Evolutionary conservation across 1,140 invertebrate genomes (phyloP), one percentile per base, ranked within the genome.

Genomic region (Eumeta japonica): DNA sequence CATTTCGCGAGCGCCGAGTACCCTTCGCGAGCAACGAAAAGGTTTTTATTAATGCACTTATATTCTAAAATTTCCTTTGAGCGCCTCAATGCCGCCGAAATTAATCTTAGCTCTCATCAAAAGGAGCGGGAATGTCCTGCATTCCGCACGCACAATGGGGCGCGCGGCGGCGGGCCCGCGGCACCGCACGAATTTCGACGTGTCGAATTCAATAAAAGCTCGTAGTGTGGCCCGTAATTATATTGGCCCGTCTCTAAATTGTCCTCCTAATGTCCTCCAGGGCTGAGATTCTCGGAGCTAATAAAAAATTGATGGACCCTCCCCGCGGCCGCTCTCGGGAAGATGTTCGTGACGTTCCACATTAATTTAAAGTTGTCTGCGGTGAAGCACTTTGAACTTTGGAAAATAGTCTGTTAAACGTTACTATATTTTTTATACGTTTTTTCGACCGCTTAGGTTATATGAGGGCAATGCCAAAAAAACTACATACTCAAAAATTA

Each of bases 1-100:
- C 62, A 62, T 62, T 55, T 61, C 52, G 54, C 50, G 44, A 53
- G 54, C 51, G 55, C 56, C 58, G 52, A 63, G 57, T 58, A 48
- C 53, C 61, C 57, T 58, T 58, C 50, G 46, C 40, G 40, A 46
- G 43, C 46, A 48, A 55, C n/a, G n/a, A 46, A 62, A 65, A 63
- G 62, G 54, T 55, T 54, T 67, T 68, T 65, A 73, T 68, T 70
- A 70, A 70, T 73, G 61, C 61, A 68, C 63, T 70, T 70, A 70
- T 58, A 60, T 65, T 70, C 63, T 60, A 64, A 68, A 70, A 61
- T 63, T 61, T 66, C 62, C 62, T 70, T 73, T 73, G 65, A 68
- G 52, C 56, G 50, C 35, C 36, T 42, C 40, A 58, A 64, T 47
- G 57, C 55, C 62, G 50, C 53, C 53, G 47, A 65, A 68, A 71